Evolutionary conservation across 2,888 invertebrate species (phyloP).

Genomic region (Rhagophthalmus giganteus): DNA sequence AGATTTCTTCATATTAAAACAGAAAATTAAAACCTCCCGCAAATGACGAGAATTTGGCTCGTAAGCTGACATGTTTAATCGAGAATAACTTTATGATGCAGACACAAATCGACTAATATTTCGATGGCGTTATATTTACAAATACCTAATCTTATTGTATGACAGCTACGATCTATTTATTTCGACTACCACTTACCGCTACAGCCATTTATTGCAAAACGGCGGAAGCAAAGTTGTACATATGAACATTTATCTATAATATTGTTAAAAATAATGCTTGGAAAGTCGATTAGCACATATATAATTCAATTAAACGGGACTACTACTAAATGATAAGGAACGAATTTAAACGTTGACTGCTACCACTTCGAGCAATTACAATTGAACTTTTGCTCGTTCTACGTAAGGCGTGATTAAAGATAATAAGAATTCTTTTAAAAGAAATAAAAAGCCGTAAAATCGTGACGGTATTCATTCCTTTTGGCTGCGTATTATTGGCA

Average conservation of each 20-base stretch:
- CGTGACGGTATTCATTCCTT: conserved; percentile 39
- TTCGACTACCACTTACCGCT: too few relatives aligned
- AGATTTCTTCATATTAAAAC: background rate
- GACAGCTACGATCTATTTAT: too few relatives aligned
- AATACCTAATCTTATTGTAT: too few relatives aligned
- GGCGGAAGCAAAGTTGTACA: too few relatives aligned
- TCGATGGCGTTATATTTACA: background rate
- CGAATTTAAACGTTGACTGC: background rate
- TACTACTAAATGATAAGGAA: too few relatives aligned
- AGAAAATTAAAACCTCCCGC: background rate
- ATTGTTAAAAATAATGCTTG: too few relatives aligned
- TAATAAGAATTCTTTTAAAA: conserved; percentile 22
- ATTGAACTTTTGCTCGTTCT: conserved; percentile 1
- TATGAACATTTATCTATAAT: background rate
- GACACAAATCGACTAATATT: background rate
- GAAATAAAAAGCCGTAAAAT: conserved; percentile 33
- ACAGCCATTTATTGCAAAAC: too few relatives aligned
- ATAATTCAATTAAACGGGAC: too few relatives aligned
- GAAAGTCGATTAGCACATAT: too few relatives aligned
- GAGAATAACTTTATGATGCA: too few relatives aligned
- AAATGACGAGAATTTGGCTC: too few relatives aligned
- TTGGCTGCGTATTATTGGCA: conserved; percentile 55
- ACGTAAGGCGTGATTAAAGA: conserved; percentile 18
- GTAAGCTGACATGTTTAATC: too few relatives aligned
- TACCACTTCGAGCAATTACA: background rate